Base-by-base conservation (phyloP, 1,140 invertebrate genomes). In the Anoplophora glabripennis region DNA sequence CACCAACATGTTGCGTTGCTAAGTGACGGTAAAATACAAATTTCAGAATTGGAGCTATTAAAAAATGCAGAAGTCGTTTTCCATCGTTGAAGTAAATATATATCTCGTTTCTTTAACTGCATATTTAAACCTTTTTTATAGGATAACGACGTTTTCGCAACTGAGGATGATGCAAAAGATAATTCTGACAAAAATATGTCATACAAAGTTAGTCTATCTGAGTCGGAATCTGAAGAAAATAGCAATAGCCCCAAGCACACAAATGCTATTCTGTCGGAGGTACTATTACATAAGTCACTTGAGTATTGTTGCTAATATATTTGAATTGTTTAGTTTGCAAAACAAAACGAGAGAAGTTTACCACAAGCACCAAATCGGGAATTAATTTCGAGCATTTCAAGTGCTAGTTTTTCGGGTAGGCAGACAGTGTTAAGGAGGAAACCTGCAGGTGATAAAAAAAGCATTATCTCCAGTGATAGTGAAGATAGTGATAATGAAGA, bases 31-130 rank as follows among this genome's bases (percentile, higher is more conserved):
- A 41, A 41, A 41, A 41, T 41, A 41, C 38, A 41, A 41, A 41
- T 41, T 41, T n/a, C 4, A 41, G 15, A 41, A 3, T 7, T 41
- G 35, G 37, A n/a, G 21, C 42, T 17, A 15, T 12, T n/a, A 14
- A 52, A 51, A 63, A 36, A 68, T 68, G 63, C 63, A 64, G 38
- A 57, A 61, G 34, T 68, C 66, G 9, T 68, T 68, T 49, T 68
- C 66, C 4, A 65, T 68, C 34, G 59, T 68, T 12, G 48, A 66
- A 17, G 66, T 68, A 61, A 63, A 51, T 66, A 14, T 54, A 56
- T 17, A 49, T 34, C 8, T 44, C 7, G 15, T 51, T 35, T 12
- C 1, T 33, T 51, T 58, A 4, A 10, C 15, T 47, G 21, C 34
- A 14, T 15, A 40, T 51, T 15, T 10, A 34, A 44, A 21, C 8